Percentiles rank a stretch among this genome's conserved stretches.
phyloP scores from a whole-genome alignment of 2,113 vertebrate species.

The Ovis canadensis region DNA sequence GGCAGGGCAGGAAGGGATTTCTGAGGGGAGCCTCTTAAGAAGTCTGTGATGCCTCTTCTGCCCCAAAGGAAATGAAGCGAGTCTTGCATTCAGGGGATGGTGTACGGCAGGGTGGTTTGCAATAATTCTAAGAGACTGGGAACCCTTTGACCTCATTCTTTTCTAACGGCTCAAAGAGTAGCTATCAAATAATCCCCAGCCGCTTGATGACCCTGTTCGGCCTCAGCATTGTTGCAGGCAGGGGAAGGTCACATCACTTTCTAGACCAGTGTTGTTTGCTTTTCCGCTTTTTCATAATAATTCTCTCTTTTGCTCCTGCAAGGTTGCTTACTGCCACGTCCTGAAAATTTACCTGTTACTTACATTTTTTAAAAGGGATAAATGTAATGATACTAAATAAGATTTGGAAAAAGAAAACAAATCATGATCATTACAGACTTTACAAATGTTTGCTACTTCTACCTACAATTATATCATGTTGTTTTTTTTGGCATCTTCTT shows the following conservation, averaged over 20 bases:
- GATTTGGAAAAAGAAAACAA: slow-evolving; percentile 2
- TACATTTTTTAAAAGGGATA: not conserved
- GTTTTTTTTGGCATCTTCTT: not conserved
- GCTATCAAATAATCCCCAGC: not conserved
- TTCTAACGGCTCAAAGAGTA: slow-evolving; percentile 28
- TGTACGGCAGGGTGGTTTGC: not conserved
- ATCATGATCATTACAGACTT: not conserved
- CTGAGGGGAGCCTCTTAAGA: not conserved
- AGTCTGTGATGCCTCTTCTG: not conserved
- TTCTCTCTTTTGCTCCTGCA: not conserved
- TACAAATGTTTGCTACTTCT: not conserved
- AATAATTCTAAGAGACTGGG: not conserved
- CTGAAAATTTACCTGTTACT: not conserved
- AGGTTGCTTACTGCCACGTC: not conserved
- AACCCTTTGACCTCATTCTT: slow-evolving; percentile 42
- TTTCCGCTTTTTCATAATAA: not conserved
- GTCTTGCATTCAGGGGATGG: not conserved
- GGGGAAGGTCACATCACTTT: not conserved
- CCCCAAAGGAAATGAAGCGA: not conserved
- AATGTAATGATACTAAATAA: not conserved
- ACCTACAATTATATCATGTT: not conserved
- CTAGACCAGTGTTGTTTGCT: not conserved
- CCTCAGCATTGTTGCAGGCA: not conserved
- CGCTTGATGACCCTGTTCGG: not conserved
- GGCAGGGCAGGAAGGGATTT: not conserved